A percentile compares a stretch with the other conserved stretches of the same genome.
Evolutionary conservation across 2,888 invertebrate genomes (phyloP).

Genomic region (Drosophila bunnanda): DNA sequence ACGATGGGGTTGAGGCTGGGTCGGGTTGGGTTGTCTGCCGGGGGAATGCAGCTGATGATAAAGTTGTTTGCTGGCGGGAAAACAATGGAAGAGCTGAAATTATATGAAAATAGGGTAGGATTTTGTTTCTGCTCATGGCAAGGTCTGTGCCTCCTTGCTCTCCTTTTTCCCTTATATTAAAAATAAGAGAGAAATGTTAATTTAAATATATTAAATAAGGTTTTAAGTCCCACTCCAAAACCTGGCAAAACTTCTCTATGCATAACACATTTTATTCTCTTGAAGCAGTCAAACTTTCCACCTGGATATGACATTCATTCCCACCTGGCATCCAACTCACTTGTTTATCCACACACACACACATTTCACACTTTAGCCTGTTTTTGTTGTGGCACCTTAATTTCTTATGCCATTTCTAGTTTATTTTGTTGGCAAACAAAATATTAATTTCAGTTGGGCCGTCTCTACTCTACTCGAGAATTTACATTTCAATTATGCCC

Average conservation of each 20-base stretch:
- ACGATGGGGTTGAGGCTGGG: constrained; percentile 1
- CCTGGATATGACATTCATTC: not conserved
- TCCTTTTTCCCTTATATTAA: too few species aligned
- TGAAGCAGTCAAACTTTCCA: not conserved
- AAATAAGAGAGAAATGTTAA: not conserved
- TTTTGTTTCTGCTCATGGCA: not conserved
- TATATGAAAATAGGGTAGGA: constrained; percentile 6
- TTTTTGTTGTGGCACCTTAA: constrained; percentile 20
- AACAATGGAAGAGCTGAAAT: constrained; percentile 2
- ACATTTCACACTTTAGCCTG: constrained; percentile 4
- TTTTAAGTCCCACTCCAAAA: not conserved
- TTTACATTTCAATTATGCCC: constrained; percentile 76
- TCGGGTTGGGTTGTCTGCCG: not conserved
- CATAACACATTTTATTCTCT: not conserved
- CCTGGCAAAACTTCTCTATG: not conserved
- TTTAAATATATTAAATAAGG: not conserved
- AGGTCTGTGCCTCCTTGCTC: not conserved
- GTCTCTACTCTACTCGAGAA: constrained; percentile 47
- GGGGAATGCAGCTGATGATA: constrained; percentile 21
- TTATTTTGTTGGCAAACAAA: constrained; percentile 55
- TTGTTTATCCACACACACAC: constrained; percentile 5
- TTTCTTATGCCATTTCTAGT: constrained; percentile 28
- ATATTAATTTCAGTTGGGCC: constrained; percentile 62
- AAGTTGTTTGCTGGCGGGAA: constrained; percentile 6
- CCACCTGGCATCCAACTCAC: too few species aligned